Conservation (phyloP, 2,888 invertebrate species). For the Papilio gigon region DNA sequence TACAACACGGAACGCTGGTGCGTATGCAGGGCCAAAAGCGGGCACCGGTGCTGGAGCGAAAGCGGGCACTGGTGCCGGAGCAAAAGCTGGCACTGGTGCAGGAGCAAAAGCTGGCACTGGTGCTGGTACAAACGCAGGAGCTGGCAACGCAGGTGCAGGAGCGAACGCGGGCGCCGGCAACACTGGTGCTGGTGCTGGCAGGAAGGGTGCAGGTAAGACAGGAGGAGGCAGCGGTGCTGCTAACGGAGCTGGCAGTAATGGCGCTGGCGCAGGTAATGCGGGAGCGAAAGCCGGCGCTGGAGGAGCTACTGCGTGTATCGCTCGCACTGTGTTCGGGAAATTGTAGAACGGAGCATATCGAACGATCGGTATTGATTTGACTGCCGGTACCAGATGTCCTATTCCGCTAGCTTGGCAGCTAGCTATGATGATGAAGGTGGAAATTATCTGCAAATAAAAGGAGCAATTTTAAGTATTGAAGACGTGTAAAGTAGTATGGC, state of each 20-base stretch:
- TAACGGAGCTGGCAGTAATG: conserved; percentile 49
- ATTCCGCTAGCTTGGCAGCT: conserved; percentile 74
- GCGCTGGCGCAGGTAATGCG: conserved; percentile 50
- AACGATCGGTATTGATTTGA: conserved; percentile 69
- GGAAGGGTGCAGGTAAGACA: conserved; percentile 44
- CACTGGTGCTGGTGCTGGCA: conserved; percentile 51
- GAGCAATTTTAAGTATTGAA: conserved; percentile 5
- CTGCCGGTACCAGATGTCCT: conserved; percentile 64
- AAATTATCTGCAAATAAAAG: conserved; percentile 63
- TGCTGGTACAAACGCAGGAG: conserved; percentile 48
- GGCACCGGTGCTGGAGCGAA: conserved; percentile 44
- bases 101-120: conserved; percentile 49
- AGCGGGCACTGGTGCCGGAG: conserved; percentile 45
- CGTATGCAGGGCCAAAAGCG: conserved; percentile 44
- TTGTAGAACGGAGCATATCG: conserved; percentile 78
- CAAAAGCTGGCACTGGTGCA: conserved; percentile 46
- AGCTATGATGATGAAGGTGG: conserved; percentile 65
- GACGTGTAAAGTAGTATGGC: background rate
- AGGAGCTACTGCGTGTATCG: conserved; percentile 72
- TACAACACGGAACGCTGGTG: conserved; percentile 39
- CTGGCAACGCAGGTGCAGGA: conserved; percentile 50
- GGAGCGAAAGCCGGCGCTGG: conserved; percentile 52
- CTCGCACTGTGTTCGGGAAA: conserved; percentile 70
- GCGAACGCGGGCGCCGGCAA: conserved; percentile 49
- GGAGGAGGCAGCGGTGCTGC: conserved; percentile 49